Conservation (phyloP, 2,888 invertebrate genomes). For the Copidosoma aretas region DNA sequence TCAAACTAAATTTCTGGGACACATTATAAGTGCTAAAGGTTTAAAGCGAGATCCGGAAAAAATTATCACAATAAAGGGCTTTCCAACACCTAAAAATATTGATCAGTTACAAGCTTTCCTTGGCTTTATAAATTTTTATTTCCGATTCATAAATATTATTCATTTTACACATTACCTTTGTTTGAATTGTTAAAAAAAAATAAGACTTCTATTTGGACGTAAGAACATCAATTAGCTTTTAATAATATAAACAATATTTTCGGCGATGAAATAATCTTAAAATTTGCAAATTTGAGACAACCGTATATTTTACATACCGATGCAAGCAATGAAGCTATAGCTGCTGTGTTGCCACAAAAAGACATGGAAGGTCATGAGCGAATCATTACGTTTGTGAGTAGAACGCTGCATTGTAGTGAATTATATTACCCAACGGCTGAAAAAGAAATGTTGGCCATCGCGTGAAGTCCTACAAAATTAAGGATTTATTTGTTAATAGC, state of each 20-base stretch:
- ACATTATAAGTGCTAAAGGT: not conserved
- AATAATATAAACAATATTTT: conserved; percentile 32
- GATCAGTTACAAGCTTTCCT: conserved; percentile 33
- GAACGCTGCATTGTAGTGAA: not conserved
- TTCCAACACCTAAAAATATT: conserved; percentile 15
- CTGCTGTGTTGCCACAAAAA: conserved; percentile 22
- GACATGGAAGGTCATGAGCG: not conserved
- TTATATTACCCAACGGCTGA: not conserved
- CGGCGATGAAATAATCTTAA: conserved; percentile 2
- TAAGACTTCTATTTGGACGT: conserved; percentile 27
- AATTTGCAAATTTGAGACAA: conserved; percentile 12
- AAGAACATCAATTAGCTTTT: conserved; percentile 31
- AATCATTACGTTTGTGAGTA: not conserved
- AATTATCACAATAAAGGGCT: conserved; percentile 21
- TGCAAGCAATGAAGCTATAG: conserved; percentile 36
- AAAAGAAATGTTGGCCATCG: not conserved
- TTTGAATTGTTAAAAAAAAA: conserved; percentile 33
- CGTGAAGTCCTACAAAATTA: not conserved
- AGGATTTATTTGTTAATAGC: not conserved
- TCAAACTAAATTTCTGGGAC: not conserved
- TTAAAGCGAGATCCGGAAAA: conserved; percentile 23
- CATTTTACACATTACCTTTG: conserved; percentile 22
- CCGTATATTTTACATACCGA: conserved; percentile 37
- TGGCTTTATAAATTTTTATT: conserved; percentile 28
- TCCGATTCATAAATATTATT: conserved; percentile 28